Evolutionary conservation across 1,140 invertebrate species (phyloP), one percentile per base, ranked within the genome.

Genomic region (Sarcophaga peregrina): DNA sequence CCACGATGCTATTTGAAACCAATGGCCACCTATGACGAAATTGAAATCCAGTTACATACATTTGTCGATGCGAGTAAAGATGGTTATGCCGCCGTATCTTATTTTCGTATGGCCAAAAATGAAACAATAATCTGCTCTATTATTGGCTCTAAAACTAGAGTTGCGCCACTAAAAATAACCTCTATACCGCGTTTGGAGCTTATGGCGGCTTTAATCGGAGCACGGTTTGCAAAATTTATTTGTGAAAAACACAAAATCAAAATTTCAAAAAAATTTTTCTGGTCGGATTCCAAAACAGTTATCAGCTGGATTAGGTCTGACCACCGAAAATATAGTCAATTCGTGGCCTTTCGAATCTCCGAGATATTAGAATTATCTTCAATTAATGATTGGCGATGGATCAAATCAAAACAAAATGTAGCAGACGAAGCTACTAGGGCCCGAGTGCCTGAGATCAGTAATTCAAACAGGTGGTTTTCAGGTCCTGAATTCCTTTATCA

Each of bases 301-400:
- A 84, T 91, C 4, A 37, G 52, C 13, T 83, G 82, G 8, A 74
- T 84, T 6, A 80, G 86, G 0, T n/a, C n/a, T n/a, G n/a, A n/a
- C n/a, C n/a, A n/a, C n/a, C n/a, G 86, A 8, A 54, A 83, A 1
- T 90, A 86, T 81, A 90, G 91, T 84, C 82, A 85, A 0, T 92
- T 90, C 83, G 88, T 91, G 0, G 87, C 87, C 0, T 88, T 91
- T 82, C 74, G 91, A 25, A 81, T 92, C 2, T 83, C 85, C 5
- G 86, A 90, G 83, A 91, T 92, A 8, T 84, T 87, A 5, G 82
- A 85, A 7, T 10, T 72, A 3, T 85, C 86, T 0, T 13, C 80
- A 37, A n/a, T 13, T 0, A 17, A 13, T 0, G 85, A 87, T 46
- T 88, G 86, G 86, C 74, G 82, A 17, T 88, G 85, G 85, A 68